A percentile compares a stretch with the other conserved stretches of the same genome.
Evolutionary conservation across 2,113 vertebrate species (phyloP).

Genomic region (Saimiri boliviensis): DNA sequence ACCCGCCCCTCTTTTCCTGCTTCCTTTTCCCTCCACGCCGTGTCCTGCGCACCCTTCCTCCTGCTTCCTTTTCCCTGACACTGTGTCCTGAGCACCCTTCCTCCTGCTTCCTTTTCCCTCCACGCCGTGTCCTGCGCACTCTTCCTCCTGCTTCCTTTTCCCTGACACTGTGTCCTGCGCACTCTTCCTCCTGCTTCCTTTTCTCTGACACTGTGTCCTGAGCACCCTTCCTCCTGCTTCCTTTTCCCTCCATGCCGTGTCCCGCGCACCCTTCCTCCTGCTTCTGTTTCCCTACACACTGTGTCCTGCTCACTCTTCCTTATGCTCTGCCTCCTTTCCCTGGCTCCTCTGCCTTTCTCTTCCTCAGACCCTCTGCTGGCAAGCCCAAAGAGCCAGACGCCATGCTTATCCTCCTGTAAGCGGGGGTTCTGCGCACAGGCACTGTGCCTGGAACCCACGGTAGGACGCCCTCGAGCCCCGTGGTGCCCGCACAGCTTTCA

Average conservation of each 20-base stretch:
- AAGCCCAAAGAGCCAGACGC: background rate
- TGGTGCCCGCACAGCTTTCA: background rate
- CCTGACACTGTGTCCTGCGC: too few species aligned
- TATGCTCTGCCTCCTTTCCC: background rate
- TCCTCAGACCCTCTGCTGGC: background rate
- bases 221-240: background rate
- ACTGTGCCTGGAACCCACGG: background rate
- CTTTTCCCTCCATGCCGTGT: background rate
- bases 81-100: background rate
- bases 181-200: background rate
- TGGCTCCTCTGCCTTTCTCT: background rate
- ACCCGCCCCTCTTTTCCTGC: background rate
- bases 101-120: background rate
- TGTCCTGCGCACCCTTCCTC: background rate
- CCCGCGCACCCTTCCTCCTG: background rate
- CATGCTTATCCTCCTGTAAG: rapidly evolving
- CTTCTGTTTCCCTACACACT: too few species aligned
- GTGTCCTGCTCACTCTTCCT: background rate
- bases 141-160: background rate
- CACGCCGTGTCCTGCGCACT: background rate
- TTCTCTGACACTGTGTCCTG: background rate
- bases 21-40: background rate
- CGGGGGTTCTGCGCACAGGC: background rate
- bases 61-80: background rate
- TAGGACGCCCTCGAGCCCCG: background rate